Evolutionary conservation across 2,797 vertebrate species (phyloP), one percentile per base, ranked within the genome.

Genomic region (Bufotes viridis): DNA sequence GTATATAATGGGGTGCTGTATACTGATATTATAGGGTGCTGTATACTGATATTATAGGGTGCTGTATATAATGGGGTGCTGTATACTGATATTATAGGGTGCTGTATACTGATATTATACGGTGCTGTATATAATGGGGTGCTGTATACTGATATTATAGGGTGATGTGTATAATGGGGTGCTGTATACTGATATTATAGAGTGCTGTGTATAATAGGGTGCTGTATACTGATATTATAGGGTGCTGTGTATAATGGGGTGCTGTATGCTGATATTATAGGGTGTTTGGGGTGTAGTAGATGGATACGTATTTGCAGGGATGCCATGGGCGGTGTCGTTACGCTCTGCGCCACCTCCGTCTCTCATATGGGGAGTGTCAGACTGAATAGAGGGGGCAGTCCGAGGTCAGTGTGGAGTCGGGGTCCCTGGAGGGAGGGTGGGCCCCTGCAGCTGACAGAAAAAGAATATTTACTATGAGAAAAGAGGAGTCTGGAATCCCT

Each of bases 371-470:
- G 58, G 80, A 65, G 34, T 26, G 34, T 34, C 58, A 6, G 10
- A 0, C 58, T n/a, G 61, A 12, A 67, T 24, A 13, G 69, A 34
- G 70, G 70, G 70, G 70, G 34, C 70, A 81, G 78, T 81, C 61
- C 9, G 24, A 22, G 75, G 26, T 80, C 24, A 69, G 63, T 0
- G 10, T 22, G 85, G 76, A 80, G 10, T 20, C 76, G 10, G 76
- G 78, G 63, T 70, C 65, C 63, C 63, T 22, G 51, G 60, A 34
- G 84, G 34, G n/a, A 69, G 60, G 76, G 85, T 80, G 63, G 84
- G 85, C 60, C 5, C 18, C 58, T 51, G 78, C 76, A 58, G 78
- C 76, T 70, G 76, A 58, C n/a, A 86, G 85, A 53, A 72, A 86
- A 26, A 84, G 8, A 63, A 17, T 53, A 69, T 78, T 78, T 78